Evolutionary conservation across 2,797 vertebrate genomes (phyloP), one percentile per base, ranked within the genome.

Genomic region (Sebastes hubbsi): DNA sequence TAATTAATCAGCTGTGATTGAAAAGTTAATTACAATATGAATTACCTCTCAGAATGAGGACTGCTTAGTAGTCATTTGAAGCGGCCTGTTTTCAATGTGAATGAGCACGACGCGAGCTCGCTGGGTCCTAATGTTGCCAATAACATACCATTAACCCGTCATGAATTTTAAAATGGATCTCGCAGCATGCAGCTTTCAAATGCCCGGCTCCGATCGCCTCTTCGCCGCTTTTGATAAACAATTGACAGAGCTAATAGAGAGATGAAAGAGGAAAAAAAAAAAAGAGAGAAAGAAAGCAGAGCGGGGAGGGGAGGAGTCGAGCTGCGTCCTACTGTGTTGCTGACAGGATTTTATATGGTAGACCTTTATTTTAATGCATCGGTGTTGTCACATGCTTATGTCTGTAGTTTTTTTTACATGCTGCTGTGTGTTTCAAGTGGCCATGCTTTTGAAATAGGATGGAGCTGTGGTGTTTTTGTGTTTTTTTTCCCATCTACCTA

Each of bases 21-120:
- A 96, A 95, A 95, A 96, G 94, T 95, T 96, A 94, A 96, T 96
- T 96, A 96, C 90, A 96, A 96, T 96, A 96, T 96, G 95, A 96
- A 96, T 95, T 93, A 95, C 92, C 94, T 94, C 95, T 96, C 92
- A 89, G 93, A 94, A 95, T 77, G 92, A 96, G 92, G 91, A 94
- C 93, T 93, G 93, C 93, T 95, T 91, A 93, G 93, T 95, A 95
- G 94, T 95, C 94, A 95, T 96, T 95, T 95, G 93, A 96, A 96
- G 94, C 87, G 59, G 86, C 88, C 94, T 93, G 93, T 90, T 95
- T 95, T 95, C 94, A 96, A 94, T 94, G 90, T 92, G 93, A 95
- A 95, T 94, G 92, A 90, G 89, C 89, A 65, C 64, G 80, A 89
- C 64, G 89, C 75, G 42, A 80, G 82, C 90, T 87, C 82, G 69